These are phyloP conservation scores for Anastatus disparis DNA, from an alignment of 1,140 invertebrate species.

Conservation along the genomic window DNA sequence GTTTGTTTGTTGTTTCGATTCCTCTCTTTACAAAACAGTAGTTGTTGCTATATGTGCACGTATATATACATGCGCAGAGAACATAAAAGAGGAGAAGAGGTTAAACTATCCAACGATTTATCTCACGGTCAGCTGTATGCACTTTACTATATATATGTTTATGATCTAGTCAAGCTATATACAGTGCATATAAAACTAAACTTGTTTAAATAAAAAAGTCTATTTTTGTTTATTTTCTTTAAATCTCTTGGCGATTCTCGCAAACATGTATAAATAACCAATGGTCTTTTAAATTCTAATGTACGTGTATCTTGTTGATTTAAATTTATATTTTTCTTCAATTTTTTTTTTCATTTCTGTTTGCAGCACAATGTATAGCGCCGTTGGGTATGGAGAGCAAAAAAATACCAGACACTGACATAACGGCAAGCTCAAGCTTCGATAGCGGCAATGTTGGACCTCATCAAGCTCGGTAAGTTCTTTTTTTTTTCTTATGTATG, in stretches of 20 bases:
- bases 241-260: no score
- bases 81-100: constrained; percentile 15
- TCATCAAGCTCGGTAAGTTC: constrained; percentile 72
- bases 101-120: constrained; percentile 56
- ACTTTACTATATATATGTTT: constrained; percentile 52
- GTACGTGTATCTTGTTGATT: no score
- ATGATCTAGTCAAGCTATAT: constrained; percentile 53
- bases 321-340: no score
- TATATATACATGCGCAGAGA: no score
- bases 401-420: constrained; percentile 74
- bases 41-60: no score
- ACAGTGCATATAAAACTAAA: no score
- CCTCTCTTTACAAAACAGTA: no score
- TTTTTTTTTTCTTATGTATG: no score
- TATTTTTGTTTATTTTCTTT: no score
- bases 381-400: constrained; percentile 81
- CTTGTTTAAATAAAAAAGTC: no score
- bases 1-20: not conserved
- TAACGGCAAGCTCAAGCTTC: constrained; percentile 79
- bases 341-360: constrained; percentile 41
- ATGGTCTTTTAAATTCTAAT: no score
- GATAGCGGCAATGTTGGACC: constrained; percentile 79
- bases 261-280: no score
- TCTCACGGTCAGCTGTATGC: constrained; percentile 51
- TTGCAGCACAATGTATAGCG: constrained; percentile 72